phyloP scores from a whole-genome alignment of 2,113 vertebrate species.

The Urocolius indicus region DNA sequence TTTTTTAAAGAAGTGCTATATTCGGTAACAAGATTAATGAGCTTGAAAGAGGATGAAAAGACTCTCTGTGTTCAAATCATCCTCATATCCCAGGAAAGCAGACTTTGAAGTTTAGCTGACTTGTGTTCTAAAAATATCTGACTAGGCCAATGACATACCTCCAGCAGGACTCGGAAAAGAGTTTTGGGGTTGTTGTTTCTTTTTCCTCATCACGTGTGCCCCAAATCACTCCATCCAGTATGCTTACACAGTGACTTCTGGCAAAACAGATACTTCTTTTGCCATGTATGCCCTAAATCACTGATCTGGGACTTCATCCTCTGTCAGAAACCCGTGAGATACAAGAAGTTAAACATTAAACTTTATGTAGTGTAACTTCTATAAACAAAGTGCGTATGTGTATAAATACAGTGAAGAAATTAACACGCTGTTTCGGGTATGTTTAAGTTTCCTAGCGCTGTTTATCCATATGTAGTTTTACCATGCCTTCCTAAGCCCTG shows the following conservation, averaged over 20 bases:
- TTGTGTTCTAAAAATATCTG: slow-evolving; percentile 46
- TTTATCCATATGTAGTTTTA: not conserved
- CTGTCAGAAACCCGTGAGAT: not conserved
- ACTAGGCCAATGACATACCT: not conserved
- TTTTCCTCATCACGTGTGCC: not conserved
- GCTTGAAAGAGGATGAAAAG: slow-evolving; percentile 51
- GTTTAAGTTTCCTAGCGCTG: not conserved
- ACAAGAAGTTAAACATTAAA: not conserved
- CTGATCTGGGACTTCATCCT: not conserved
- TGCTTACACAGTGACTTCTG: not conserved
- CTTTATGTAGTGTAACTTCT: not conserved
- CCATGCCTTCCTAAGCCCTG: not conserved
- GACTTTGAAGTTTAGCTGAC: slow-evolving; percentile 51
- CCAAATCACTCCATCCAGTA: not conserved
- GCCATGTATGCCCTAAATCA: not conserved
- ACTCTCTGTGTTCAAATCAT: slow-evolving; percentile 7
- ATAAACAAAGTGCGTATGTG: not conserved
- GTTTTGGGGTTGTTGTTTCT: not conserved
- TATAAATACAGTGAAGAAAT: not conserved
- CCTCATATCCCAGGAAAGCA: slow-evolving; percentile 21
- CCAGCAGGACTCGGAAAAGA: not conserved
- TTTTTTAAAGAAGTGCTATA: slow-evolving; percentile 23
- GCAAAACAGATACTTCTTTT: not conserved
- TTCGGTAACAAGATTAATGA: slow-evolving; percentile 54
- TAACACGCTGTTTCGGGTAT: not conserved